Conservation (phyloP, 2,113 vertebrate genomes). For the Albula goreensis region DNA sequence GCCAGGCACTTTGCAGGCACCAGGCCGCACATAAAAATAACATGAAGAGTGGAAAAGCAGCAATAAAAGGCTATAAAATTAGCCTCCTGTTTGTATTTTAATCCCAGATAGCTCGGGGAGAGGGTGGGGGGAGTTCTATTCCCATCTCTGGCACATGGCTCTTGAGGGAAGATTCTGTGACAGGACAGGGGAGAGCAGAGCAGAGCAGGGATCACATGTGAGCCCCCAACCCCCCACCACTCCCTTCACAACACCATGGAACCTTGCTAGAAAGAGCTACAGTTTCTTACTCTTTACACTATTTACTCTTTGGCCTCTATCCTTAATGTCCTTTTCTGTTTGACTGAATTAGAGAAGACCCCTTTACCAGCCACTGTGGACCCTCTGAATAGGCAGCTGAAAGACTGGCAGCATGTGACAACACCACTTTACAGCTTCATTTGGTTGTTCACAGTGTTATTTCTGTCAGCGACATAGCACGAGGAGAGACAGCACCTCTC, state of each 20-base stretch:
- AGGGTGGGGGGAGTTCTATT: not conserved
- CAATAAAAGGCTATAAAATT: slow-evolving; percentile 54
- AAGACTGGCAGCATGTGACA: slow-evolving; percentile 1
- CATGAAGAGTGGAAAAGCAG: slow-evolving; percentile 44
- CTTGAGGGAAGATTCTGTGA: not conserved
- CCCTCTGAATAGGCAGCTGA: slow-evolving; percentile 31
- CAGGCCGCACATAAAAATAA: slow-evolving; percentile 37
- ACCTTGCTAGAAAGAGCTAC: not conserved
- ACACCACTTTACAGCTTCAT: not conserved
- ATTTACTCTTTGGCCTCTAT: not conserved
- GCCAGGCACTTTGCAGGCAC: slow-evolving; percentile 35
- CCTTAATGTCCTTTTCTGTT: slow-evolving; percentile 14
- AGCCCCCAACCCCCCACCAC: not conserved
- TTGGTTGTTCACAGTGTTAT: not conserved
- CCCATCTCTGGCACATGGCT: not conserved
- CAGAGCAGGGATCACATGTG: not conserved
- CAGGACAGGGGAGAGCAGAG: not conserved
- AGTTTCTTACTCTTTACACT: not conserved
- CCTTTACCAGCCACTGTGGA: not conserved
- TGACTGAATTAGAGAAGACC: slow-evolving; percentile 44
- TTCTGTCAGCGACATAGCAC: not conserved
- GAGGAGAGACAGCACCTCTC: not conserved
- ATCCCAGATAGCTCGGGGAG: slow-evolving; percentile 26
- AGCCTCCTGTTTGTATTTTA: slow-evolving; percentile 48
- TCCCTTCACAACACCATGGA: not conserved